Evolutionary conservation across 2,888 invertebrate species (phyloP).

Genomic region (Leptogaster cylindrica): DNA sequence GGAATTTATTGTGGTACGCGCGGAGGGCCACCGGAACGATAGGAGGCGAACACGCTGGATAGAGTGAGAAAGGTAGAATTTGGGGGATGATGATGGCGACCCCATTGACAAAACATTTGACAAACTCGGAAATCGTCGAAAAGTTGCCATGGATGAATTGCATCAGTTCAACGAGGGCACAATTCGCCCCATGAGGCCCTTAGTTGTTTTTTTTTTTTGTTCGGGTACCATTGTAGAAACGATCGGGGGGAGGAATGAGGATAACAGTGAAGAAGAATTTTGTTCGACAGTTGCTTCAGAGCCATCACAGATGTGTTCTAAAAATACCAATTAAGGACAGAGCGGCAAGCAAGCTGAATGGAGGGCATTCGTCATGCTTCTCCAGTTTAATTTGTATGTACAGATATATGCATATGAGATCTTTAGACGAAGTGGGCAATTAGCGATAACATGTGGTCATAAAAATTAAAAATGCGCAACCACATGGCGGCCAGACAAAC

Average conservation of each 20-base stretch:
- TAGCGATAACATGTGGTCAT: slow-evolving; percentile 18
- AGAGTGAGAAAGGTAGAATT: no score
- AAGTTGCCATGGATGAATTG: slow-evolving; percentile 27
- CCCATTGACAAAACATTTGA: slow-evolving; percentile 33
- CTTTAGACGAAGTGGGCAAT: background rate
- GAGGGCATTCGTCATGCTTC: no score
- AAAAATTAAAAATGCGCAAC: background rate
- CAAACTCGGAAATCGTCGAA: background rate
- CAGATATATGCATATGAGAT: background rate
- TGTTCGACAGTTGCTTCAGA: no score
- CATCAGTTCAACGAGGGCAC: background rate
- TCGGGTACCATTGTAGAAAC: no score
- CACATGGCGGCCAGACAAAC: background rate
- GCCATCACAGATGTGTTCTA: background rate
- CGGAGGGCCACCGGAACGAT: no score
- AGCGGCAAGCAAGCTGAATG: background rate
- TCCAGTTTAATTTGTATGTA: no score
- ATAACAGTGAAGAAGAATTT: no score
- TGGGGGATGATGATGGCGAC: slow-evolving; percentile 11
- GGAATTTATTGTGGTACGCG: slow-evolving; percentile 23
- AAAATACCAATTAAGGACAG: slow-evolving; percentile 26
- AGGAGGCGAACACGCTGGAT: no score
- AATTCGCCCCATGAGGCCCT: background rate
- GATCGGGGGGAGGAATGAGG: no score
- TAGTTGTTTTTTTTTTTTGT: no score